Evolutionary conservation across 2,888 invertebrate species (phyloP), one percentile per base, ranked within the genome.

Genomic region (Nycteola revayana): DNA sequence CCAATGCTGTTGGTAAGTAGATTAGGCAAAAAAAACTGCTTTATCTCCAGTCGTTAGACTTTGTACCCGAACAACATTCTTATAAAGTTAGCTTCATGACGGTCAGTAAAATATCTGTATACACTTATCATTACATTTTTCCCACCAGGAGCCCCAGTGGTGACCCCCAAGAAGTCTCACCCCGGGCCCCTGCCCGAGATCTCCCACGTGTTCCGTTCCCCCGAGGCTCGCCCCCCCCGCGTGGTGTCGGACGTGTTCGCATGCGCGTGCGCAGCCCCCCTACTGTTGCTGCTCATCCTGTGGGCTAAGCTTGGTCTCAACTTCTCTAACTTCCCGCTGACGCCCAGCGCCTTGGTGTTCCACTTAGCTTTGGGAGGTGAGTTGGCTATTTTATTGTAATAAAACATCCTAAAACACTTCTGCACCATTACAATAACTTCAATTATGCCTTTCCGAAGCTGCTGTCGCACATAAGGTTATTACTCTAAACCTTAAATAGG

Each of bases 221-320:
- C 98, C 0, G 99, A 99, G 77, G 93, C 95, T 61, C 93, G 98
- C 27, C 99, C 99, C 32, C 91, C 98, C 20, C 93, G 93, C 22
- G 74, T 93, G 25, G 93, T 99, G 33, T 98, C 98, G 0, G 94
- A 96, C 79, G 90, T 96, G 43, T 99, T 98, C 89, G 97, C 98
- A 31, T 92, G 90, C 18, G 89, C 98, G 6, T 94, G 94, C 56
- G 90, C 94, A 4, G 92, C 95, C 18, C 96, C 98, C 14, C 90
- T 99, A 44, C 84, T 97, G 33, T 73, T 98, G 46, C 90, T 99
- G 36, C 85, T 98, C 32, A 75, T 93, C 55, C 89, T 97, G 88
- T 99, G 99, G 99, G 89, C 91, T 0, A 92, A 92, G 62, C 91
- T 99, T 36, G 95, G 97, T 32, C 91, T 96, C 48, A 99, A 98